Percentiles rank a stretch among this genome's conserved stretches.
Conservation (phyloP, 2,888 invertebrate species). For the Rhogogaster chlorosoma region DNA sequence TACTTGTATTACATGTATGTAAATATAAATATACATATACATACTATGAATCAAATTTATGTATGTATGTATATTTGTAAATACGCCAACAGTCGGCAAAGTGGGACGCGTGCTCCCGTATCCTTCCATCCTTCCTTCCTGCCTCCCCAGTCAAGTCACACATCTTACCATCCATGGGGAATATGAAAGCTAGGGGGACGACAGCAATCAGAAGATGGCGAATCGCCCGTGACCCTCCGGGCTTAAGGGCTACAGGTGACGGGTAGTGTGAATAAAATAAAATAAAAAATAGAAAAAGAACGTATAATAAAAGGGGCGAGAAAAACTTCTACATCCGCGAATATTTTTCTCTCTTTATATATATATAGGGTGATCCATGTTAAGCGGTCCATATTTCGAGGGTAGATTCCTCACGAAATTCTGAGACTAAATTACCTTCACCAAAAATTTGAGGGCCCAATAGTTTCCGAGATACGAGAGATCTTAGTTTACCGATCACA, state of each 20-base stretch:
- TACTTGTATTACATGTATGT: background rate
- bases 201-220: conserved; percentile 32
- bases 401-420: no score
- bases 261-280: background rate
- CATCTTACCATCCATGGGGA: conserved; percentile 37
- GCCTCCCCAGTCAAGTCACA: background rate
- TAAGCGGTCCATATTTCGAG: no score
- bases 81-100: conserved; percentile 25
- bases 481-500: no score
- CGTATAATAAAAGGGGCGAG: background rate
- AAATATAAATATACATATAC: background rate
- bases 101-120: conserved; percentile 3
- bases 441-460: no score
- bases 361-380: background rate
- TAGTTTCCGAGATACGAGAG: no score
- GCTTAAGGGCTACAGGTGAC: background rate
- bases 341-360: background rate
- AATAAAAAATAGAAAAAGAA: background rate
- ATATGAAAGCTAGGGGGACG: background rate
- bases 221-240: conserved; percentile 31
- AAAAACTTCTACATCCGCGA: conserved; percentile 9
- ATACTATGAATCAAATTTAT: background rate
- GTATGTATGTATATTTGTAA: background rate
- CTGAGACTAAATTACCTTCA: no score
- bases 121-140: background rate